Percentiles rank a stretch among this genome's conserved stretches.
Evolutionary conservation across 2,888 invertebrate species (phyloP).

Genomic region (Griposia aprilina): DNA sequence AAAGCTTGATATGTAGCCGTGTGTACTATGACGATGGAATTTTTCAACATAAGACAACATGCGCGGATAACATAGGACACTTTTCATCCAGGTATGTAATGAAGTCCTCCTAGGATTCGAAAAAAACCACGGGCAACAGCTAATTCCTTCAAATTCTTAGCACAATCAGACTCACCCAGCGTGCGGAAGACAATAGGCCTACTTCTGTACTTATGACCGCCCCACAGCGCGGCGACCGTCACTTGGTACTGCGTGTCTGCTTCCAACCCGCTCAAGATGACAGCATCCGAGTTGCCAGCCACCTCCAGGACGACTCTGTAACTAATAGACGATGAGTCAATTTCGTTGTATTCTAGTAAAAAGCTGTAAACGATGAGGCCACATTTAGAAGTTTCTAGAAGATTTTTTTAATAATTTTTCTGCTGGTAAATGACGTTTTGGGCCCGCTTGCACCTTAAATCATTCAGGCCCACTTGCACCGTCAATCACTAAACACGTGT

Average conservation of each 20-base stretch:
- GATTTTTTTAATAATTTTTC: not conserved
- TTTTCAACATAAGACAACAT: not conserved
- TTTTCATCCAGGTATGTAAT: not conserved
- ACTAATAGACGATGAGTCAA: conserved; percentile 94
- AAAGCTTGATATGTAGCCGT: no score
- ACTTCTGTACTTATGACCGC: conserved; percentile 95
- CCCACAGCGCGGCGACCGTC: conserved; percentile 95
- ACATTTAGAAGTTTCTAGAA: conserved; percentile 62
- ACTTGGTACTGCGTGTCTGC: conserved; percentile 97
- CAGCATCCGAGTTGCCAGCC: conserved; percentile 96
- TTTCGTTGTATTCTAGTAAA: conserved; percentile 84
- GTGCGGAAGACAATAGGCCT: conserved; percentile 97
- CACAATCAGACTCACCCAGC: conserved; percentile 91
- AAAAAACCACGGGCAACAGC: not conserved
- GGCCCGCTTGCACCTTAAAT: no score
- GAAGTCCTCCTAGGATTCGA: not conserved
- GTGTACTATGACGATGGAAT: no score
- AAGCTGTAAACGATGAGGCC: conserved; percentile 75
- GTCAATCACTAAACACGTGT: no score
- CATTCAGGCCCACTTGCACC: not conserved
- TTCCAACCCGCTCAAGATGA: conserved; percentile 94
- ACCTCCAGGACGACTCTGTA: conserved; percentile 98
- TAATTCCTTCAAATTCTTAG: not conserved
- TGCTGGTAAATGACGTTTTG: not conserved
- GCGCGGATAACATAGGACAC: not conserved